Evolutionary conservation across 2,113 vertebrate genomes (phyloP).

Genomic region (Eleginops maclovinus): DNA sequence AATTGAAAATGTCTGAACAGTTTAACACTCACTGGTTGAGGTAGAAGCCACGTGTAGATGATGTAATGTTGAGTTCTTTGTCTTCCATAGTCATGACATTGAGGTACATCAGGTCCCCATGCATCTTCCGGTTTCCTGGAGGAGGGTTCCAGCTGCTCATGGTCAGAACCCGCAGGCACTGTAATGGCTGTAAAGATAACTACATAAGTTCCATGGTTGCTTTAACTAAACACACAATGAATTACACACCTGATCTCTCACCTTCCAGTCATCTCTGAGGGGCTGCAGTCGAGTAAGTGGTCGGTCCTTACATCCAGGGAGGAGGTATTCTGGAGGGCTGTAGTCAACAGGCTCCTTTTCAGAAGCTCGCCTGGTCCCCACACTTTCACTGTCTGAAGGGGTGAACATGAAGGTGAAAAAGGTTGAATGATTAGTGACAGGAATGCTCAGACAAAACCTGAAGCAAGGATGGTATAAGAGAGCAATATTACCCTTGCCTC

Average conservation of each 20-base stretch:
- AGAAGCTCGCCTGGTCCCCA: slow-evolving; percentile 84
- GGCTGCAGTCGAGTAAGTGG: slow-evolving; percentile 90
- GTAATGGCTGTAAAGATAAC: slow-evolving; percentile 85
- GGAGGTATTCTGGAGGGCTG: slow-evolving; percentile 91
- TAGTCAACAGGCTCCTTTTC: slow-evolving; percentile 86
- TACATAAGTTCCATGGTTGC: background rate
- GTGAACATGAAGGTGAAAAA: background rate
- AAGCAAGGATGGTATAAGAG: background rate
- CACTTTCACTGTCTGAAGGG: slow-evolving; percentile 83
- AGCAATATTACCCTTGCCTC: slow-evolving; percentile 76
- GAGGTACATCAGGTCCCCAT: slow-evolving; percentile 94
- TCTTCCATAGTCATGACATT: slow-evolving; percentile 92
- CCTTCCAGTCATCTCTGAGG: slow-evolving; percentile 91
- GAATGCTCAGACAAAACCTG: background rate
- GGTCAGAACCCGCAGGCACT: slow-evolving; percentile 92
- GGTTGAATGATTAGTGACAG: background rate
- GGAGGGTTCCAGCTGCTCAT: slow-evolving; percentile 98
- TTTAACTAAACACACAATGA: background rate
- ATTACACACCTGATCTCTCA: slow-evolving; percentile 54
- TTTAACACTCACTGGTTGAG: slow-evolving; percentile 91
- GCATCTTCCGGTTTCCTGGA: slow-evolving; percentile 97
- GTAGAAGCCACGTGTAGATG: slow-evolving; percentile 92
- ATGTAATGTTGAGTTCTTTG: slow-evolving; percentile 91
- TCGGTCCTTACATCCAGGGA: slow-evolving; percentile 91
- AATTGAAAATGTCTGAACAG: background rate